Base-by-base conservation (phyloP, 2,888 invertebrate genomes). In the Eledona agricola region DNA sequence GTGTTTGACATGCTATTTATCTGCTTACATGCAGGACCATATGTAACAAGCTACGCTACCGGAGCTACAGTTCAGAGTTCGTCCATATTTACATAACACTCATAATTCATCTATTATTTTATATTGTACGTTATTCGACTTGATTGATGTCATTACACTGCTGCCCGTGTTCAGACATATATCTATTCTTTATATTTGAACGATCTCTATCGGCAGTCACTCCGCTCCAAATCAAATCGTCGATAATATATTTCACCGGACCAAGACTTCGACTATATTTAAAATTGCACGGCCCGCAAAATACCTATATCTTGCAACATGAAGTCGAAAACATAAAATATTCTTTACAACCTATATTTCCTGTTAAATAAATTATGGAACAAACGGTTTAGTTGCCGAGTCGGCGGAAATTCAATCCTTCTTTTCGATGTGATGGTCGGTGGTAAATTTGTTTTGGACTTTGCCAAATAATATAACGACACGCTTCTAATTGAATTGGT, bases 1-100 rank as follows among this genome's bases (percentile, higher is more conserved):
- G 52, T 49, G 52, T 59, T 59, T 57, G 57, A 55, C 59, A 57
- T 57, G 57, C 55, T 42, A 58, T 56, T 60, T 58, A 57, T 58
- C 55, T 59, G 47, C 45, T 55, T 31, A 46, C 50, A 47, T 40
- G 29, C 40, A 47, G 46, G 53, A 40, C 28, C 42, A 52, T 47
- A 53, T 53, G 42, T 40, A 47, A 42, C 47, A 37, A 54, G 54
- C 37, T 49, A 16, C 10, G 54, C 54, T 54, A 47, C 54, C 37
- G 49, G 20, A 38, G 49, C 29, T 31, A 40, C 10, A 42, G 54
- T 54, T 54, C 54, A 54, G 43, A 49, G 54, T 54, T 54, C 54
- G 47, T 47, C 23, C 45, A 35, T 50, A 46, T 53, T 59, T 49
- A 38, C 46, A 59, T 59, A 52, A 55, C 55, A 46, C 50, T 50